A percentile compares a stretch with the other conserved stretches of the same genome.
phyloP scores from a whole-genome alignment of 2,113 vertebrate species.

The Alligator mississippiensis region DNA sequence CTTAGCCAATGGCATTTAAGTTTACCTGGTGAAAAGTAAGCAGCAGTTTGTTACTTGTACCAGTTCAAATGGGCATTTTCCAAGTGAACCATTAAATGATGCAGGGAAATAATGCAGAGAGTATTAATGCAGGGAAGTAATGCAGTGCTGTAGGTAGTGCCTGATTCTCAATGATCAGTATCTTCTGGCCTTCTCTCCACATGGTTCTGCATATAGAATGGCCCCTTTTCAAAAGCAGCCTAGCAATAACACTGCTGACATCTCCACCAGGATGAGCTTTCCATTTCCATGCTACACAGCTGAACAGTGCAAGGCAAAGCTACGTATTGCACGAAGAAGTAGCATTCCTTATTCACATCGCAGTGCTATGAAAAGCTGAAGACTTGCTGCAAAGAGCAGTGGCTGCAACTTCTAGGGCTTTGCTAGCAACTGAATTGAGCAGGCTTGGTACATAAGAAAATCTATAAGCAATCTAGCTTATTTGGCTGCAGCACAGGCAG shows the following conservation, averaged over 20 bases:
- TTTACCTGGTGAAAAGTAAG: neutral
- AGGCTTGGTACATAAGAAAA: too few species aligned
- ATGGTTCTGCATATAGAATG: neutral
- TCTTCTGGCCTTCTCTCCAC: neutral
- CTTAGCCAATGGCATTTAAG: neutral
- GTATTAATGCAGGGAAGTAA: too few species aligned
- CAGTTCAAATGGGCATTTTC: neutral
- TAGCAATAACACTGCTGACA: rapidly evolving
- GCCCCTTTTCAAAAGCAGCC: neutral
- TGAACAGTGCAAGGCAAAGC: too few species aligned
- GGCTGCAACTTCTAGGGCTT: too few species aligned
- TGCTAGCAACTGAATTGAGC: too few species aligned
- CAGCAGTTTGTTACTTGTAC: neutral
- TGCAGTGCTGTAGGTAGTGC: neutral
- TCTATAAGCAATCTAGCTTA: too few species aligned
- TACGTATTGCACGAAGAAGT: too few species aligned
- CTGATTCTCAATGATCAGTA: neutral
- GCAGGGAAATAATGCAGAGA: neutral
- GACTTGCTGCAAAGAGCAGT: too few species aligned
- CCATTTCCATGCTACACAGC: too few species aligned
- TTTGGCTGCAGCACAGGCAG: too few species aligned
- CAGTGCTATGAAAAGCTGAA: too few species aligned
- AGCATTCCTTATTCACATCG: too few species aligned
- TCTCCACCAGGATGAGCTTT: neutral
- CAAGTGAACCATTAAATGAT: neutral